Evolutionary conservation across 2,797 vertebrate species (phyloP).

Genomic region (Simalia tracyae): DNA sequence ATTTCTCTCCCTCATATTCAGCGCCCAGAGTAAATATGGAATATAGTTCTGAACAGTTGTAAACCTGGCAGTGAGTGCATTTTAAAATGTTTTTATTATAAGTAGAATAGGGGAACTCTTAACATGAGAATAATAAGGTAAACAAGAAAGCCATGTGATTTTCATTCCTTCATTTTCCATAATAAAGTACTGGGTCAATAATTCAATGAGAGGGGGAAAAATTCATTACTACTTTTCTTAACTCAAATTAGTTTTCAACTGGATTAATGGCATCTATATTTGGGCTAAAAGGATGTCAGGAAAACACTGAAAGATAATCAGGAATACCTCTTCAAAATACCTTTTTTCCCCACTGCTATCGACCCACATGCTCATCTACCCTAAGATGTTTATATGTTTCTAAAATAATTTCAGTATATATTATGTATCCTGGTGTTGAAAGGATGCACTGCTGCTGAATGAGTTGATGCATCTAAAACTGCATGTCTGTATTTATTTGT

Average conservation of each 20-base stretch:
- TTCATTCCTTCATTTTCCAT: neutral
- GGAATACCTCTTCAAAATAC: constrained; percentile 30
- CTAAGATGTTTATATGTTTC: neutral
- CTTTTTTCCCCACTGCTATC: neutral
- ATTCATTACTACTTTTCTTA: constrained; percentile 56
- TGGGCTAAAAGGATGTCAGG: constrained; percentile 39
- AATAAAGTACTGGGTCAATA: constrained; percentile 37
- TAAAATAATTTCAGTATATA: neutral
- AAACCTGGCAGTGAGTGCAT: neutral
- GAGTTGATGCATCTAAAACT: neutral
- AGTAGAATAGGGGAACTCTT: neutral
- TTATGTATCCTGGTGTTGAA: neutral
- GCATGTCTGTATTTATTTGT: neutral
- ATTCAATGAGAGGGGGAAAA: constrained; percentile 20
- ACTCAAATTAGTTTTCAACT: constrained; percentile 55
- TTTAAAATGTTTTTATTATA: neutral
- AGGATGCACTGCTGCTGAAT: neutral
- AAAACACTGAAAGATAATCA: constrained; percentile 59
- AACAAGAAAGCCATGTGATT: neutral
- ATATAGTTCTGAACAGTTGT: neutral
- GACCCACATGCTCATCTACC: neutral
- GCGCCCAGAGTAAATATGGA: neutral
- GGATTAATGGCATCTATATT: constrained; percentile 52
- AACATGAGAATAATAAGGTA: neutral
- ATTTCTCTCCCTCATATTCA: neutral